Conservation (phyloP, 1,140 invertebrate species). For the Venturia canescens region DNA sequence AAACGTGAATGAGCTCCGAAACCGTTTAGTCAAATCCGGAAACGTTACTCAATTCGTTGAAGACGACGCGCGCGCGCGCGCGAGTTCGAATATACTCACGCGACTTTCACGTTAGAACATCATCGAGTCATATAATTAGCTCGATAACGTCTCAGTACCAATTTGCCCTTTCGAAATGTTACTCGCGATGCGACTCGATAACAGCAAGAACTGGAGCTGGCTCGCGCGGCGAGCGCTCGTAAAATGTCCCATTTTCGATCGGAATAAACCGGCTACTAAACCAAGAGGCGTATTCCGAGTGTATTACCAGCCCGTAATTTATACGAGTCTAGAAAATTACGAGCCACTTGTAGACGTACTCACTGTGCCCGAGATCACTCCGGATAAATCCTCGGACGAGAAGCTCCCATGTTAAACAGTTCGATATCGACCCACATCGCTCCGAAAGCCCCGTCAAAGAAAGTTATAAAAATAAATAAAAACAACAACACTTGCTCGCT, state of each 20-base stretch:
- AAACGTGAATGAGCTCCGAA: no score
- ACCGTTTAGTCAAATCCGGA: no score
- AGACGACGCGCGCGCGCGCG: no score
- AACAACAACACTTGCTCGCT: background rate
- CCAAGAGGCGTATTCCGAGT: background rate
- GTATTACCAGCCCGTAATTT: background rate
- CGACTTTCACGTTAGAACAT: no score
- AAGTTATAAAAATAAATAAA: background rate
- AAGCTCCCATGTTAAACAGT: background rate
- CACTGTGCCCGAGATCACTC: background rate
- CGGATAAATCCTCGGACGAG: background rate
- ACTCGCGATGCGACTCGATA: background rate
- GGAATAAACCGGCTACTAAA: background rate
- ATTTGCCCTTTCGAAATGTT: background rate
- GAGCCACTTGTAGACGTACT: background rate
- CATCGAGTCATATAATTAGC: no score
- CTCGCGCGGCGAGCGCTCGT: background rate
- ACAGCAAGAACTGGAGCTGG: no score
- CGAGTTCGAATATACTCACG: no score
- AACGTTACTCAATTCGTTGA: no score
- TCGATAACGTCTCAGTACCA: background rate
- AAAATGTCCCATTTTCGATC: background rate
- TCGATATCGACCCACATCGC: background rate
- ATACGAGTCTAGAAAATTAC: background rate
- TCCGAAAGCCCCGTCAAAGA: background rate